Evolutionary conservation across 2,113 vertebrate species (phyloP).

Genomic region (Megaleporinus macrocephalus): DNA sequence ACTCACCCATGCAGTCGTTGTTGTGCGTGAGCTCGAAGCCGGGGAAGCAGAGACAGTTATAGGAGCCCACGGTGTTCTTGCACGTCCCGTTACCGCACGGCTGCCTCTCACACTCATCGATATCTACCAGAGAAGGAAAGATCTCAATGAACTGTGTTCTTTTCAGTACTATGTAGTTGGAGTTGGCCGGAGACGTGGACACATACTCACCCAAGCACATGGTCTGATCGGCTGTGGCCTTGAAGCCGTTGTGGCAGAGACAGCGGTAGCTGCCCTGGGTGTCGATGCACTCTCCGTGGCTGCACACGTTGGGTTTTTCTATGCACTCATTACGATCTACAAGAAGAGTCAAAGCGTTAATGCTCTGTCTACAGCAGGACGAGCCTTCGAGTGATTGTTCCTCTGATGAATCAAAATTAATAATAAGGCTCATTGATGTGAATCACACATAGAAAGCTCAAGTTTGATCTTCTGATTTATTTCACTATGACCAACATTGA

Average conservation of each 20-base stretch:
- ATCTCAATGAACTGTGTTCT: neutral
- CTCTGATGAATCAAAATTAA: too few relatives aligned
- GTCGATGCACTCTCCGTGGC: constrained; percentile 90
- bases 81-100: constrained; percentile 92
- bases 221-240: constrained; percentile 85
- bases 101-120: constrained; percentile 90
- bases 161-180: neutral
- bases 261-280: constrained; percentile 89
- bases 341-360: neutral
- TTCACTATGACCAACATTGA: too few relatives aligned
- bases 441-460: too few relatives aligned
- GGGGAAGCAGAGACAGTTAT: constrained; percentile 92
- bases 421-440: too few relatives aligned
- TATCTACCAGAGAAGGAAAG: constrained; percentile 72
- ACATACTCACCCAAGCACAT: constrained; percentile 90
- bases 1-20: constrained; percentile 90
- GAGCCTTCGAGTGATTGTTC: too few relatives aligned
- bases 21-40: constrained; percentile 90
- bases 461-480: too few relatives aligned
- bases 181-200: neutral
- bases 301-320: constrained; percentile 90
- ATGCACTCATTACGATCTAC: constrained; percentile 90
- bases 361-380: neutral
- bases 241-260: constrained; percentile 91
- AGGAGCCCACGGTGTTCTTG: constrained; percentile 92